phyloP scores from a whole-genome alignment of 2,113 vertebrate species.

The Eurypyga helias region DNA sequence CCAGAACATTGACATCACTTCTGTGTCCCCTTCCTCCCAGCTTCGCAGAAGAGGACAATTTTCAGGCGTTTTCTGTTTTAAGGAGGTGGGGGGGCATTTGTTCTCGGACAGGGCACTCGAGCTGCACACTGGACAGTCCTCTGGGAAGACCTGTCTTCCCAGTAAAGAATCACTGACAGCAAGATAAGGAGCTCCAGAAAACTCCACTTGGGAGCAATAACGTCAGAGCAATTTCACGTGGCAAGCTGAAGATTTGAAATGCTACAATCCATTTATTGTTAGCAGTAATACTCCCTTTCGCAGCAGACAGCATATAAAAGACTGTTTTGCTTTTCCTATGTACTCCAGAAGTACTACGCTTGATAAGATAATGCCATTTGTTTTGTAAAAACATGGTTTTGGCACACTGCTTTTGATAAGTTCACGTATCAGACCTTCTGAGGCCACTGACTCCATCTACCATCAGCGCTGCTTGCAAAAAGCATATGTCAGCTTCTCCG shows the following conservation, averaged over 20 bases:
- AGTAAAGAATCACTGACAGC: background rate
- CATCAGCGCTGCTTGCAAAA: fast-evolving
- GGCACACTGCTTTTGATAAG: background rate
- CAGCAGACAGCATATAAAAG: background rate
- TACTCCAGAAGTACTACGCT: background rate
- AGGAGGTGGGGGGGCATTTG: background rate
- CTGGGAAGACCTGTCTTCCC: background rate
- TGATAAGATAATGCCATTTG: background rate
- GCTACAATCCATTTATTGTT: background rate
- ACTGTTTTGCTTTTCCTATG: background rate
- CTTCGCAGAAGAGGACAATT: background rate
- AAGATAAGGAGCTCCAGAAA: background rate
- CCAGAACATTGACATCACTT: background rate
- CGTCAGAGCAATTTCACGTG: background rate
- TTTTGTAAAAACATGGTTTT: background rate
- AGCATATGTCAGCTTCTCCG: background rate
- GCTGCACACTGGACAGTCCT: background rate
- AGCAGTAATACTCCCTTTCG: background rate
- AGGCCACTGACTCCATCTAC: background rate
- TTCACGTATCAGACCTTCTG: background rate
- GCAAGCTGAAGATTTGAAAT: background rate
- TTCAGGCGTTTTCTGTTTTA: background rate
- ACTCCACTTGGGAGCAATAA: background rate
- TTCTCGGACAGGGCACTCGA: background rate
- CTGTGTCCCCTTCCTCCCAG: background rate